Base-by-base conservation (phyloP, 2,888 invertebrate species). In the Agelastica alni region DNA sequence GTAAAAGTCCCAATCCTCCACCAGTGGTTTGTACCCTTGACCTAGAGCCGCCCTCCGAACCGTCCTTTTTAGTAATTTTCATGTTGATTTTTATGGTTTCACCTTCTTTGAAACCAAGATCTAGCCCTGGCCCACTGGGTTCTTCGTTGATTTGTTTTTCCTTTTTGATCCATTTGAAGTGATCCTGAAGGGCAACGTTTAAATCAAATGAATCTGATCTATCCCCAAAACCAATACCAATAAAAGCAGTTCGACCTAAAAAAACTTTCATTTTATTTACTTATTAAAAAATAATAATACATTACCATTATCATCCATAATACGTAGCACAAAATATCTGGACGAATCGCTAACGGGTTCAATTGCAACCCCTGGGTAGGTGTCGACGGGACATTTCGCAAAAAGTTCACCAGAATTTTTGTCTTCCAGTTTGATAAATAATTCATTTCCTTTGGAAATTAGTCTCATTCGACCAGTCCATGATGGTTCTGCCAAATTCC, bases 51-150 rank as follows among this genome's bases (percentile, higher is more conserved):
- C 81, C 82, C 71, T 93, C 93, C 45, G 84, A 85, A 14, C 93
- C 93, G 77, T 93, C 93, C 76, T 92, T 93, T 82, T 93, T 93
- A 61, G 93, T 92, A 62, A 95, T 94, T 79, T 94, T 93, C 91
- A 99, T 94, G 74, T 97, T 99, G 57, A 99, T 96, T 80, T 96
- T 98, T 63, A 99, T 99, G 1, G 98, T 99, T 81, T 99, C 96
- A 13, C 99, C 99, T 72, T 98, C 98, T 74, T 99, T 99, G 75
- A 99, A 98, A 42, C 96, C 91, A 48, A 99, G 83, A 81, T 99
- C 97, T 32, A 99, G 80, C 67, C 93, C 89, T 60, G 89, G 90
- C 56, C 85, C 85, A 66, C 85, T 87, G 58, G 89, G 87, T 74
- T 93, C 91, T 70, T 91, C 89, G 69, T 85, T 88, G 59, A 89